phyloP scores from a whole-genome alignment of 2,113 vertebrate species.

The Colinus virginianus region DNA sequence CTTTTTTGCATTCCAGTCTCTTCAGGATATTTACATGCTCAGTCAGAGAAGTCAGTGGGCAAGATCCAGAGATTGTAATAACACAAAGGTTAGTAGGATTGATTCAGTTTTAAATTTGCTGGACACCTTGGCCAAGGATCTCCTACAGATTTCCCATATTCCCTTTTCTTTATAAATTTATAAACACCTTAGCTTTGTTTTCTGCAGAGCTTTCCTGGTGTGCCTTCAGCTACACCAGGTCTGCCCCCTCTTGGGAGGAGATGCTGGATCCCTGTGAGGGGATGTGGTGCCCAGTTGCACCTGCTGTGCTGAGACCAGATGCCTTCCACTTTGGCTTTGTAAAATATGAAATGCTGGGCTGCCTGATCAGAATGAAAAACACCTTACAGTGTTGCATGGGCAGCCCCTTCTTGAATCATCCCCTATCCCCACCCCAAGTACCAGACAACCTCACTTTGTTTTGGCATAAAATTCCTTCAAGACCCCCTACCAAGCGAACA shows the following conservation, averaged over 20 bases:
- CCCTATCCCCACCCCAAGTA: not conserved
- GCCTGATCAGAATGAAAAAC: not conserved
- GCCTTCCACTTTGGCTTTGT: accelerated
- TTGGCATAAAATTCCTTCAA: not conserved
- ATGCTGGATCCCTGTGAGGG: accelerated
- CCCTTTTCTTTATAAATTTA: not conserved
- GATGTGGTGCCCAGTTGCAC: not conserved
- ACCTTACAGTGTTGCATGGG: not conserved
- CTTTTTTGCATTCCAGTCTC: not conserved
- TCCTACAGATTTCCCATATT: not conserved
- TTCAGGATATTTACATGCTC: not conserved
- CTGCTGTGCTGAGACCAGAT: not conserved
- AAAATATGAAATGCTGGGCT: not conserved
- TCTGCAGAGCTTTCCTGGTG: not conserved
- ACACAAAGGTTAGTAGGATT: not conserved
- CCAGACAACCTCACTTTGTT: not conserved
- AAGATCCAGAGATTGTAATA: not conserved
- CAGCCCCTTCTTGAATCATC: not conserved
- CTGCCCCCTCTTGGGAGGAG: not conserved
- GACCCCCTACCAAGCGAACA: not conserved
- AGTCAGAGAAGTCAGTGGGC: not conserved
- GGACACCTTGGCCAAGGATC: not conserved
- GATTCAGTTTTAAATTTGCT: not conserved
- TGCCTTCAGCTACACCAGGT: accelerated
- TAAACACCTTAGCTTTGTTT: not conserved